These are phyloP conservation scores for Danaus plexippus DNA, from an alignment of 1,140 invertebrate species.

Conservation along the genomic window DNA sequence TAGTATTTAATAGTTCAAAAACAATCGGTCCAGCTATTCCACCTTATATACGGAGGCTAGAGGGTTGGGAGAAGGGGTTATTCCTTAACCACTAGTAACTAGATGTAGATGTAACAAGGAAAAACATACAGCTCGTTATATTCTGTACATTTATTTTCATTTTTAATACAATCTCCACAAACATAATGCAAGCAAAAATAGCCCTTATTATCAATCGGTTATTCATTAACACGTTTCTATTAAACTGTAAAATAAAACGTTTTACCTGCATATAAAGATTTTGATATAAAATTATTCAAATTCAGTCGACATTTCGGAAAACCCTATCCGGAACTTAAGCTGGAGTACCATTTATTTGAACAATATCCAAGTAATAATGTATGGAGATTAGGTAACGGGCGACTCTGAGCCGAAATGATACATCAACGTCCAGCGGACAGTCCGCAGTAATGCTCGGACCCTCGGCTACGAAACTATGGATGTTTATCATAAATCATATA, in stretches of 20 bases:
- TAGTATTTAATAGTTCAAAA: slow-evolving; percentile 8
- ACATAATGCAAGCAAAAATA: no score
- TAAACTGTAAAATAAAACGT: no score
- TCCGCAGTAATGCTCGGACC: slow-evolving; percentile 45
- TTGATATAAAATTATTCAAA: no score
- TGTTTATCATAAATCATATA: background rate
- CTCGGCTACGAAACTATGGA: slow-evolving; percentile 19
- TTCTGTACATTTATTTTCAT: background rate
- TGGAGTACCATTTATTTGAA: slow-evolving; percentile 66
- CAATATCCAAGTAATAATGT: slow-evolving; percentile 66
- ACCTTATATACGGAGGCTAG: slow-evolving; percentile 50
- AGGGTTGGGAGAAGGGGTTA: slow-evolving; percentile 47
- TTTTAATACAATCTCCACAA: no score
- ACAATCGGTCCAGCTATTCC: slow-evolving; percentile 37
- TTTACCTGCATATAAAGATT: background rate
- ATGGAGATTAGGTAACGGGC: slow-evolving; percentile 68
- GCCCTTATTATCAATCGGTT: no score
- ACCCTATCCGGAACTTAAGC: slow-evolving; percentile 47
- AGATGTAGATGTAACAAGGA: slow-evolving; percentile 23
- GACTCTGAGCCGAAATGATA: slow-evolving; percentile 67
- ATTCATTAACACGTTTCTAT: no score
- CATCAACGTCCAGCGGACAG: slow-evolving; percentile 65
- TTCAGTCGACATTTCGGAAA: slow-evolving; percentile 1
- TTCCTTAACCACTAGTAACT: slow-evolving; percentile 42
- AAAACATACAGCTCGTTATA: slow-evolving; percentile 21